These are phyloP conservation scores for Nephotettix cincticeps DNA, from an alignment of 1,140 invertebrate species.

Conservation along the genomic window DNA sequence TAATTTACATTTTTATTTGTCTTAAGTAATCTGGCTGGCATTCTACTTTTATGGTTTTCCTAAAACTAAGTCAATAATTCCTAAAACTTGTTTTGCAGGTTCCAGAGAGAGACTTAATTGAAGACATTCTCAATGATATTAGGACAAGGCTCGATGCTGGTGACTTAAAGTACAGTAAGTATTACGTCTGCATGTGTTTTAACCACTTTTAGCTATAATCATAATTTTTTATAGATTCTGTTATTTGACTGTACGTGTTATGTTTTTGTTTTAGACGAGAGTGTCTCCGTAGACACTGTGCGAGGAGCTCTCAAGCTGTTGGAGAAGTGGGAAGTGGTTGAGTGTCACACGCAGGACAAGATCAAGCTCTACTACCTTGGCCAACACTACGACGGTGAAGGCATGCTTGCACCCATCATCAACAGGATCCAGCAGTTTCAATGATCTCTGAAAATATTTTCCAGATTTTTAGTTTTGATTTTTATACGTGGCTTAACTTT, in stretches of 20 bases:
- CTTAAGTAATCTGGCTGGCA: no score
- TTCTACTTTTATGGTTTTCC: no score
- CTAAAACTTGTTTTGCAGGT: no score
- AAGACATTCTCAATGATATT: slow-evolving; percentile 59
- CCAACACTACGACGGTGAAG: slow-evolving; percentile 51
- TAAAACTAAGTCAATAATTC: no score
- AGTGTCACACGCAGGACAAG: slow-evolving; percentile 62
- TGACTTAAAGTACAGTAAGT: slow-evolving; percentile 64
- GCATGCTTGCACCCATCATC: slow-evolving; percentile 22
- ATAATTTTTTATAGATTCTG: background rate
- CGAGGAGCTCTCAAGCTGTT: slow-evolving; percentile 77
- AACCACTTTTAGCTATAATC: background rate
- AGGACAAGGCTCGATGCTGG: slow-evolving; percentile 61
- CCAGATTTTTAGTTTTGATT: no score
- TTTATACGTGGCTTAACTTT: no score
- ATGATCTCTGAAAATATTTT: background rate
- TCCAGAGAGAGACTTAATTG: slow-evolving; percentile 67
- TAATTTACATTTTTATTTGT: no score
- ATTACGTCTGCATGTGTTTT: slow-evolving; percentile 58
- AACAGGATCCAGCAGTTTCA: slow-evolving; percentile 27
- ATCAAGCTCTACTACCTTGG: slow-evolving; percentile 56
- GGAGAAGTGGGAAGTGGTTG: slow-evolving; percentile 73
- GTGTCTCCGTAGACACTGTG: slow-evolving; percentile 76
- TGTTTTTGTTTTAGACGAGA: slow-evolving; percentile 67
- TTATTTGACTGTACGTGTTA: slow-evolving; percentile 9